phyloP scores from a whole-genome alignment of 2,113 vertebrate genomes.

The Hydrolagus affinis region DNA sequence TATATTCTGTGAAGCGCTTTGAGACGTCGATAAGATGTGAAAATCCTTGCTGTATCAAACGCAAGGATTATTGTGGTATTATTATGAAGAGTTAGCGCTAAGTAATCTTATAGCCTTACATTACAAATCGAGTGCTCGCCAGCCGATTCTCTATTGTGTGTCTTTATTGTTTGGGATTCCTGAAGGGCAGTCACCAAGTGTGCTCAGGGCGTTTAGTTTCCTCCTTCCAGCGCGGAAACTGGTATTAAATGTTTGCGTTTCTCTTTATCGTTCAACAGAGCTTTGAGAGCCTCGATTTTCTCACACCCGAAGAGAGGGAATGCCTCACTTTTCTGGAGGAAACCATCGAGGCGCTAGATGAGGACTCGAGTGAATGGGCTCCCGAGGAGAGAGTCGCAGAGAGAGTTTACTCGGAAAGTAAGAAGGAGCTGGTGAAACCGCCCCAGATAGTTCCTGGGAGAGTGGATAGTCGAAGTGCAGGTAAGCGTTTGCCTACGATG shows the following conservation, averaged over 20 bases:
- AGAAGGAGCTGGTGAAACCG: not conserved
- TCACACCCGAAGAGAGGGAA: conserved; percentile 83
- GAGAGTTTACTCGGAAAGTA: not conserved
- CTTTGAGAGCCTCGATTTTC: conserved; percentile 69
- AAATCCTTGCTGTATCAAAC: no score
- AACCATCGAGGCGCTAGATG: conserved; percentile 81
- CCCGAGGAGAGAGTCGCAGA: conserved; percentile 52
- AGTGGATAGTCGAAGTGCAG: not conserved
- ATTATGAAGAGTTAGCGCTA: no score
- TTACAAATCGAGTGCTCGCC: no score
- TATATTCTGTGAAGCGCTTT: no score
- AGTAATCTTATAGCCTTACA: no score
- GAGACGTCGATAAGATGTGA: no score
- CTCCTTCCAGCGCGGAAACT: not conserved
- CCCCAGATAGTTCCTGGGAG: not conserved
- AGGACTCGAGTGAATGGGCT: conserved; percentile 53
- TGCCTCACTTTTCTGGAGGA: conserved; percentile 87
- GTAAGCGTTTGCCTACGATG: not conserved
- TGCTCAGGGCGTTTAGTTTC: not conserved
- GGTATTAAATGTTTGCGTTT: not conserved
- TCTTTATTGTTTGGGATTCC: not conserved
- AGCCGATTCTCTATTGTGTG: no score
- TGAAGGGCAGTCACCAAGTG: not conserved
- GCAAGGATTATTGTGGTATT: no score
- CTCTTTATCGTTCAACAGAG: conserved; percentile 52